Evolutionary conservation across 2,113 vertebrate genomes (phyloP), one percentile per base, ranked within the genome.

Genomic region (Nicator chloris): DNA sequence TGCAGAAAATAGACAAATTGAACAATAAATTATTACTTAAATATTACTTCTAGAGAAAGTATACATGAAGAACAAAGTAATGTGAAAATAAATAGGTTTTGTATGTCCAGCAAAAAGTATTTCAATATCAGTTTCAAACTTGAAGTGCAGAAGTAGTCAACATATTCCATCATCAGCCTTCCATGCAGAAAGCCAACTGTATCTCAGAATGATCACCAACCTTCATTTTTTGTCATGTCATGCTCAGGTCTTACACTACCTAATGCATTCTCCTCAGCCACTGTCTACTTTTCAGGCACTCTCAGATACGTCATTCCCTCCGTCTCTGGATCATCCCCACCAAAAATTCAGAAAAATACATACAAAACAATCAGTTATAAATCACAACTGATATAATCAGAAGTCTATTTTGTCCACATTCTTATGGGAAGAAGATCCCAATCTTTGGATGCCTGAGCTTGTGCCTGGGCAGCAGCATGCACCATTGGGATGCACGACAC

Each of bases 401-500:
- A 93, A 79, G 15, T 23, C 44, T 1, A 1, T 53, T 70, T 77
- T 39, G 20, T 66, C 17, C 33, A 30, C 0, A 0, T 59, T 82
- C 19, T 54, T 54, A 66, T 0, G 3, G 42, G 31, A 87, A 64
- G 60, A 65, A 92, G 44, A 84, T 50, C 20, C 39, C 63, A 45
- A 71, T 14, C 42, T 13, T n/a, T 14, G 31, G 39, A 47, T 28
- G 40, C 19, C 39, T 40, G 15, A 78, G 73, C 28, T 57, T 5
- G 3, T 37, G 69, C 22, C 27, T 8, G 30, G 24, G 31, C 45
- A 94, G 61, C 1, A 76, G 20, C 61, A 63, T 21, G 57, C 45
- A 37, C 22, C 26, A 17, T 13, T 11, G 1, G 1, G 28, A 75
- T 69, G 28, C 22, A 23, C 0, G 0, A 21, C 20, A 24, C 0